Percentiles rank a stretch among this genome's conserved stretches.
Conservation (phyloP, 2,113 vertebrate genomes). For the Tenrec ecaudatus region DNA sequence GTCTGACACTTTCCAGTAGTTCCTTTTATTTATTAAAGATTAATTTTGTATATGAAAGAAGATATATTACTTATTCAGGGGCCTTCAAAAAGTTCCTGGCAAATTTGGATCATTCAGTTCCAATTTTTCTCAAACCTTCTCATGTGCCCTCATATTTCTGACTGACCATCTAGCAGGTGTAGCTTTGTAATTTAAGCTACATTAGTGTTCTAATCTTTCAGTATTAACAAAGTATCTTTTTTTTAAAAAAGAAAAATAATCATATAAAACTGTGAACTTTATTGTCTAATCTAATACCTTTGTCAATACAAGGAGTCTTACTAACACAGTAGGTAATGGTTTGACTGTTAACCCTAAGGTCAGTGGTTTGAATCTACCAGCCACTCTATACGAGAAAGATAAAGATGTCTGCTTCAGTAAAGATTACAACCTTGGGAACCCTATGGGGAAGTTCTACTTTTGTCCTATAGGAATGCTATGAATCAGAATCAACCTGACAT, state of each 20-base stretch:
- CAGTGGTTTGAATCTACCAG: neutral
- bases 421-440: neutral
- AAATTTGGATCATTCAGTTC: no score
- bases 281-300: no score
- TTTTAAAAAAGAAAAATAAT: no score
- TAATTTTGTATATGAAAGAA: conserved; percentile 35
- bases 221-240: no score
- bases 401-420: neutral
- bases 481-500: neutral
- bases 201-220: no score
- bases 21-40: conserved; percentile 15
- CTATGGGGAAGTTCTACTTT: neutral
- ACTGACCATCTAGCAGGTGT: no score
- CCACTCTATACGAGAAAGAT: neutral
- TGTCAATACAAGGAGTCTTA: no score
- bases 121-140: no score
- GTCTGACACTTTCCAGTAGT: neutral
- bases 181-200: no score
- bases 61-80: neutral
- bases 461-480: neutral
- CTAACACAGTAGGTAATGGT: neutral
- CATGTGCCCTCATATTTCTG: no score
- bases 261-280: no score
- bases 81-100: no score
- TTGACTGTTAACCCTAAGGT: neutral